Evolutionary conservation across 2,888 invertebrate species (phyloP).

Genomic region (Trissolcus japonicus): DNA sequence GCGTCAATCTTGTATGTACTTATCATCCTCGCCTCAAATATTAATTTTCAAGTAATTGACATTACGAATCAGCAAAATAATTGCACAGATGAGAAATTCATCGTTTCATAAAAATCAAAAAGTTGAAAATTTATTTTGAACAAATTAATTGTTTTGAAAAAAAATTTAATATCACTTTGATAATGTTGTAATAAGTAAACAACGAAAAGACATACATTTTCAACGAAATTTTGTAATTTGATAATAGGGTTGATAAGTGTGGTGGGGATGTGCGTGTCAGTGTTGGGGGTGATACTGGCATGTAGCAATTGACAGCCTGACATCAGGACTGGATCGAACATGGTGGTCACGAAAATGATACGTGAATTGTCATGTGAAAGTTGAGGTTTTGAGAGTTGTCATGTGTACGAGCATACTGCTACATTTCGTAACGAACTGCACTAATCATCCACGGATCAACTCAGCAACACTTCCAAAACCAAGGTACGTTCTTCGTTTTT

Average conservation of each 20-base stretch:
- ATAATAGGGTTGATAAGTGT: no score
- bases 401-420: constrained; percentile 12
- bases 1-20: no score
- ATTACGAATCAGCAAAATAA: no score
- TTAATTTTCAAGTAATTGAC: no score
- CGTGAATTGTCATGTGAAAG: constrained; percentile 16
- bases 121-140: no score
- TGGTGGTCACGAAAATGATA: constrained; percentile 15
- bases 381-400: constrained; percentile 16
- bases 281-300: constrained; percentile 6
- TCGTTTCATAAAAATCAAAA: no score
- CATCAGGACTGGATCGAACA: not conserved
- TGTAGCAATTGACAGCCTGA: constrained; percentile 5
- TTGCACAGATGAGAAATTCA: no score
- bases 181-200: not conserved
- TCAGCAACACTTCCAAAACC: not conserved
- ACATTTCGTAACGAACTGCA: constrained; percentile 10
- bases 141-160: no score
- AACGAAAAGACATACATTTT: not conserved
- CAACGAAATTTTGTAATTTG: no score
- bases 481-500: constrained; percentile 8
- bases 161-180: no score
- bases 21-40: no score
- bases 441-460: constrained; percentile 5
- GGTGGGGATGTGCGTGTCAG: not conserved